Evolutionary conservation across 2,797 vertebrate species (phyloP).

Genomic region (Glyptemys insculpta): DNA sequence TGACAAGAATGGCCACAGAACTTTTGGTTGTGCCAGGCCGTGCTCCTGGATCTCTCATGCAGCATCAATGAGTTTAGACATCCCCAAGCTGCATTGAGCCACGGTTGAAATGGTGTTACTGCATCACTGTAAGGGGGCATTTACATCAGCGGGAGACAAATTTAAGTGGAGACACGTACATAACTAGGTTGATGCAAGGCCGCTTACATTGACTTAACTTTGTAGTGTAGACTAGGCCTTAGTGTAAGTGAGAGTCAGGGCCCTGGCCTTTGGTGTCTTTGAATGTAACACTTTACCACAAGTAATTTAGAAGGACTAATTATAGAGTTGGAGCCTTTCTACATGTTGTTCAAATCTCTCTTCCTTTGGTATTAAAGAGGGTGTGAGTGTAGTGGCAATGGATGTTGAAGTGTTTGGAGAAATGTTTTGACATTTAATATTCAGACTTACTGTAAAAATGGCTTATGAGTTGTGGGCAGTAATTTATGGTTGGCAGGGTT

Average conservation of each 20-base stretch:
- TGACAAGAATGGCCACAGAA: too few species aligned
- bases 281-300: not conserved
- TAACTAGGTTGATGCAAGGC: not conserved
- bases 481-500: not conserved
- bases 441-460: not conserved
- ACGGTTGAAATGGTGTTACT: not conserved
- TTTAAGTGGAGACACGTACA: not conserved
- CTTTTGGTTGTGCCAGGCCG: too few species aligned
- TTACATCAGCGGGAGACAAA: not conserved
- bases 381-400: not conserved
- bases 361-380: not conserved
- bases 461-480: not conserved
- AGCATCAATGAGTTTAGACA: not conserved
- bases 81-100: not conserved
- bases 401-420: not conserved
- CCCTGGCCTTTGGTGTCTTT: not conserved
- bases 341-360: not conserved
- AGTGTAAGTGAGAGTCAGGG: not conserved
- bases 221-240: not conserved
- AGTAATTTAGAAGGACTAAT: not conserved
- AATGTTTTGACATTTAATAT: not conserved
- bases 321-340: not conserved
- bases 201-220: not conserved
- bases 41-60: not conserved
- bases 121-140: not conserved